Evolutionary conservation across 2,888 invertebrate genomes (phyloP), one percentile per base, ranked within the genome.

Genomic region (Petrolisthes manimaculis): DNA sequence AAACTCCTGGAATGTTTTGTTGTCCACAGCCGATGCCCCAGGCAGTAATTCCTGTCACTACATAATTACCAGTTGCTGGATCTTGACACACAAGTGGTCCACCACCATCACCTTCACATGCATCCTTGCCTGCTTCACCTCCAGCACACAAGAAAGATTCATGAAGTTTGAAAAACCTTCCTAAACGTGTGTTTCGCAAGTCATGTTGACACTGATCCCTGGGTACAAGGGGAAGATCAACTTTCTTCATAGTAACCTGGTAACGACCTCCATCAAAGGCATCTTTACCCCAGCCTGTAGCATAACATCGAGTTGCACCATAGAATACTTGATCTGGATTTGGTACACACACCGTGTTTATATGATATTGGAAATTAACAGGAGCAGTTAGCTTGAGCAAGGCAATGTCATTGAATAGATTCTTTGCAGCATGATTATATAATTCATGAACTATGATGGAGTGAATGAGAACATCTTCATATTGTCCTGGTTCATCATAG

Each of bases 111-210:
- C 91, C 95, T 92, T 95, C 95, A 93, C 97, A 96, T 0, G 96
- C 95, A 91, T 96, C 96, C 91, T 94, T 95, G 18, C 95, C 95
- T 0, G 93, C 92, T 92, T 96, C 96, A 0, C 96, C 96, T 0
- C 96, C 96, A 0, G 97, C 97, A 92, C 97, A 97, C 89, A 96
- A 94, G 92, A 96, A 96, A 6, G 95, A 95, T 0, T 94, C 92
- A 92, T 96, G 95, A 6, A 97, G 94, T 77, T 93, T 92, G 92
- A 96, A 97, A 92, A 94, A 93, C 2, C 93, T 93, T 0, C 96
- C 96, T 0, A 97, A 94, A 0, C 96, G 94, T 0, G 96, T 96
- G 67, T 93, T 93, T 0, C 95, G 94, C 0, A 97, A 93, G 83
- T 94, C 93, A 0, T 92, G 90, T 92, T 96, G 94, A 92, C 97